Percentiles rank a stretch among this genome's conserved stretches.
Conservation (phyloP, 2,888 invertebrate species). For the Podotricha telesiphe region DNA sequence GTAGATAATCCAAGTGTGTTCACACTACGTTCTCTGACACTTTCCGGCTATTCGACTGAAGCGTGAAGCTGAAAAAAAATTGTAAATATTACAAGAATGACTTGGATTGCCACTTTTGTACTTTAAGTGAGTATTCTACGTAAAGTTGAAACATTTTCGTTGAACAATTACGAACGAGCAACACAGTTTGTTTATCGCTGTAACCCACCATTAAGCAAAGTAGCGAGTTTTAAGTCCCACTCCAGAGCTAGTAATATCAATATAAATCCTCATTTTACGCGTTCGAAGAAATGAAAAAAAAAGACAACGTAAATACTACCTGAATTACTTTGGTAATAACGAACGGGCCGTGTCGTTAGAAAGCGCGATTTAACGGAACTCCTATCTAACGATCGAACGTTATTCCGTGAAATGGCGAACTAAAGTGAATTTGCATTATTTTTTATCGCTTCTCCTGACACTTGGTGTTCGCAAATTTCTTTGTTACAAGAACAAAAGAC, state of each 20-base stretch:
- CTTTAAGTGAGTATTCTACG: neutral
- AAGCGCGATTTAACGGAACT: conserved; percentile 74
- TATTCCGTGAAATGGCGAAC: conserved; percentile 59
- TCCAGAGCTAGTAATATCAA: conserved; percentile 61
- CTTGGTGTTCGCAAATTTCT: conserved; percentile 69
- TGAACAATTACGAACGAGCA: conserved; percentile 33
- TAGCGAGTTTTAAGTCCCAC: conserved; percentile 38
- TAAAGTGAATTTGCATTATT: conserved; percentile 44
- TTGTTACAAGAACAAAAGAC: conserved; percentile 77
- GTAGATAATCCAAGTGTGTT: no score
- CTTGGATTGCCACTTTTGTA: no score
- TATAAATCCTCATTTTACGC: conserved; percentile 62
- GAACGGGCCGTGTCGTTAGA: conserved; percentile 51
- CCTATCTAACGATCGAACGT: conserved; percentile 74
- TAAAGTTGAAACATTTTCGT: conserved; percentile 13
- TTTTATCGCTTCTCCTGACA: conserved; percentile 56
- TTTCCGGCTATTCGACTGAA: no score
- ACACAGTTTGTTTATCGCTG: conserved; percentile 40
- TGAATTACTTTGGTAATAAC: conserved; percentile 63
- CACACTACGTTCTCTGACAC: no score
- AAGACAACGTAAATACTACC: conserved; percentile 71
- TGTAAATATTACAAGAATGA: neutral
- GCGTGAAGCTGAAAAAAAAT: no score
- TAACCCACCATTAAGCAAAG: conserved; percentile 35
- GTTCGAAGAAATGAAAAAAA: conserved; percentile 72